phyloP scores from a whole-genome alignment of 1,140 invertebrate species.

The Tribolium castaneum region DNA sequence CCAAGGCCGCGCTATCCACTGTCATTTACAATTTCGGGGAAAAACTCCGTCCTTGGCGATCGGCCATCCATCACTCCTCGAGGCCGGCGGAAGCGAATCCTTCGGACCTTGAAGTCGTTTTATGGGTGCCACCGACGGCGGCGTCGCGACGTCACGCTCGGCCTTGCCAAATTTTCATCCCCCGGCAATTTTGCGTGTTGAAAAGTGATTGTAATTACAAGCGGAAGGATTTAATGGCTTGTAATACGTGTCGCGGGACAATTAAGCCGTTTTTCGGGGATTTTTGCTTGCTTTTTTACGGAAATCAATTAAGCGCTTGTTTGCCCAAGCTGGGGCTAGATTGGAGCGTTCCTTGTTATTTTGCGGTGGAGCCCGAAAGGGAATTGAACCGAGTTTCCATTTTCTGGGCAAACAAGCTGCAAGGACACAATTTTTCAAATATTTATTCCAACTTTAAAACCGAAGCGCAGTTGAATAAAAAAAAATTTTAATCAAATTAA shows the following conservation, averaged over 20 bases:
- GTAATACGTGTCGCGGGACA: too few relatives aligned
- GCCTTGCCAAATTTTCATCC: neutral
- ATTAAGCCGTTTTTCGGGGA: too few relatives aligned
- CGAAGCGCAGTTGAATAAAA: too few relatives aligned
- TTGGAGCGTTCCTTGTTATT: neutral
- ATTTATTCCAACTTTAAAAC: too few relatives aligned
- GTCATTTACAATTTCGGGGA: neutral
- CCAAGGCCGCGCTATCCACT: neutral
- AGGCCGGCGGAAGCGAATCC: conserved; percentile 7
- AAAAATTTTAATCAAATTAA: too few relatives aligned
- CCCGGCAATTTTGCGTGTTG: neutral
- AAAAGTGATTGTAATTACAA: too few relatives aligned
- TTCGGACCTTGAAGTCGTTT: neutral
- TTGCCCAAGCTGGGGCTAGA: neutral
- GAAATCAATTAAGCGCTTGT: neutral
- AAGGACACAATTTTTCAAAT: too few relatives aligned
- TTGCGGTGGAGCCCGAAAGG: neutral
- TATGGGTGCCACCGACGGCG: conserved; percentile 1
- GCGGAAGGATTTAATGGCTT: too few relatives aligned
- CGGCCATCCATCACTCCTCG: neutral
- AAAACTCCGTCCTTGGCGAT: neutral
- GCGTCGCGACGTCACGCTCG: neutral
- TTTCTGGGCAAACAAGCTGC: neutral
- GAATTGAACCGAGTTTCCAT: neutral
- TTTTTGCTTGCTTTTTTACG: neutral